Evolutionary conservation across 1,140 invertebrate genomes (phyloP).

Genomic region (Zaprionus capensis): DNA sequence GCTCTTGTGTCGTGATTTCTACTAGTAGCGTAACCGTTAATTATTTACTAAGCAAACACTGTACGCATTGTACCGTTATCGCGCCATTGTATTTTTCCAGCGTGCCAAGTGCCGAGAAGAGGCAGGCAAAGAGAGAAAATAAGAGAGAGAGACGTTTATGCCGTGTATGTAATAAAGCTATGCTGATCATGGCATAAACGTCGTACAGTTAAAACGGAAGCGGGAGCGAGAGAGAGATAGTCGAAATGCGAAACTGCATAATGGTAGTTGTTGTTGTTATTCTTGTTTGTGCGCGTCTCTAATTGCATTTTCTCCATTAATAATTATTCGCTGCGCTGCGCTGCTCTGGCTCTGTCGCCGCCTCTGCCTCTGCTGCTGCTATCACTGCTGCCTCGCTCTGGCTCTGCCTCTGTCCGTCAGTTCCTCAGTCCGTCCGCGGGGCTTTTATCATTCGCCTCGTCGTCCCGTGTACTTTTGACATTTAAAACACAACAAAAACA

Average conservation of each 20-base stretch:
- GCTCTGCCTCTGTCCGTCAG: background rate
- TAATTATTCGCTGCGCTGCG: slow-evolving; percentile 40
- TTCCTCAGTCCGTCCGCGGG: background rate
- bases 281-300: slow-evolving; percentile 9
- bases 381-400: too few species aligned
- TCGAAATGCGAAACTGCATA: background rate
- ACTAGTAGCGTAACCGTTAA: slow-evolving; percentile 32
- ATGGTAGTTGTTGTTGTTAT: background rate
- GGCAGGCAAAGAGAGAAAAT: too few species aligned
- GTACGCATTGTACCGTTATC: slow-evolving; percentile 73
- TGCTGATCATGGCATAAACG: slow-evolving; percentile 1
- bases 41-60: slow-evolving; percentile 47
- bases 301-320: slow-evolving; percentile 53
- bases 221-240: background rate
- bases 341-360: background rate
- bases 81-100: slow-evolving; percentile 63
- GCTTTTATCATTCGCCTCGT: slow-evolving; percentile 41
- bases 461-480: slow-evolving; percentile 65
- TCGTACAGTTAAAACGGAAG: background rate
- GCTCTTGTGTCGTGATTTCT: slow-evolving; percentile 40
- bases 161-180: background rate
- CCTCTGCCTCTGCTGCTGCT: too few species aligned
- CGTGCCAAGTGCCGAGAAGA: slow-evolving; percentile 16
- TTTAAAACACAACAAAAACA: slow-evolving; percentile 40
- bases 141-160: background rate